Conservation (phyloP, 2,888 invertebrate species). For the Epinotia ramella region DNA sequence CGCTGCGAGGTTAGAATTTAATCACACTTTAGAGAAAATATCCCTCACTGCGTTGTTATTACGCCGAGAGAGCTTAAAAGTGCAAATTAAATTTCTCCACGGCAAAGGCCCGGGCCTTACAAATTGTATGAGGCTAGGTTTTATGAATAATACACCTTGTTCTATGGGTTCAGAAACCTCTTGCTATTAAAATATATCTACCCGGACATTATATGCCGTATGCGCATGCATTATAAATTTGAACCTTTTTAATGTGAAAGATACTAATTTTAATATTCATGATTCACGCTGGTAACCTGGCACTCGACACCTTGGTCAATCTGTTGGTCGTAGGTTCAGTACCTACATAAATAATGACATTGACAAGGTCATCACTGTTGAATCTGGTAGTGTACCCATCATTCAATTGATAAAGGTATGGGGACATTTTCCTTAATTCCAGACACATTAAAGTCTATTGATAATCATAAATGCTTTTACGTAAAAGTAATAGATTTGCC, state of each 20-base stretch:
- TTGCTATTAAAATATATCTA: slow-evolving; percentile 19
- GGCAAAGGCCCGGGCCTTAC: slow-evolving; percentile 54
- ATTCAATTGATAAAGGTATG: no score
- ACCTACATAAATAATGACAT: neutral
- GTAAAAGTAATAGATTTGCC: slow-evolving; percentile 7
- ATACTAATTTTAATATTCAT: neutral
- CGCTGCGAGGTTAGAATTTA: slow-evolving; percentile 50
- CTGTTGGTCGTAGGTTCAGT: no score
- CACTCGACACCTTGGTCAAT: no score
- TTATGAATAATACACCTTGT: slow-evolving; percentile 65
- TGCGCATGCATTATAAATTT: neutral
- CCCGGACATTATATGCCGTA: slow-evolving; percentile 9
- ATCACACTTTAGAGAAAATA: slow-evolving; percentile 55
- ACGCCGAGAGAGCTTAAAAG: slow-evolving; percentile 58
- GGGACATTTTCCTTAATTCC: no score
- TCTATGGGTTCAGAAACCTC: slow-evolving; percentile 7
- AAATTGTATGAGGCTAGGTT: slow-evolving; percentile 54
- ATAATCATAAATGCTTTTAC: neutral
- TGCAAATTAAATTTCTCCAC: slow-evolving; percentile 73
- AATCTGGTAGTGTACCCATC: neutral
- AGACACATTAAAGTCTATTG: no score
- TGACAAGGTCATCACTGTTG: neutral
- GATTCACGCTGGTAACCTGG: neutral
- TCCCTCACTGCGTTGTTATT: slow-evolving; percentile 55
- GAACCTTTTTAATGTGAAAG: neutral